Base-by-base conservation (phyloP, 1,140 invertebrate species). In the Eupristina koningsbergeri region DNA sequence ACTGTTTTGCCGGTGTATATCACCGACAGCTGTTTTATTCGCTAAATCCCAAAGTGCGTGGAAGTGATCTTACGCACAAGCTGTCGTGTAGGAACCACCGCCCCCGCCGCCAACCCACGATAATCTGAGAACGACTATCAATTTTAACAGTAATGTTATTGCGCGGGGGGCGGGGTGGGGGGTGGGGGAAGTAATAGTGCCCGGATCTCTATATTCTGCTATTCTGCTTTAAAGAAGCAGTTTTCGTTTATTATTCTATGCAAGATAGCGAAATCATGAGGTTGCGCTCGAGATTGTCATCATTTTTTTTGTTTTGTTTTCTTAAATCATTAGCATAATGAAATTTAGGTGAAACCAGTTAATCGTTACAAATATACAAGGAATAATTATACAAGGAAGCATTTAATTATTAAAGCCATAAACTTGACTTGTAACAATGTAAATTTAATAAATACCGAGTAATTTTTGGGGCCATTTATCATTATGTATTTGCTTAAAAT, bases 21-120 rank as follows among this genome's bases (percentile, higher is more conserved):
- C 29, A 29, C 41, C 9, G n/a, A 34, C 45, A 53, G 41, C 73
- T 53, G 73, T 53, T 74, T 45, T 50, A 75, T 75, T 75, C 11
- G 75, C 53, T 34, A 19, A 34, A 34, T 36, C 15, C 64, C 3
- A 34, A 36, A 34, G 2, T 36, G 64, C 64, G 64, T 36, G 34
- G 64, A 34, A 67, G 64, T 34, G 17, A n/a, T 36, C 36, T 67
- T 6, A 67, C 31, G 31, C 19, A 15, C n/a, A n/a, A n/a, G n/a
- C n/a, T n/a, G n/a, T n/a, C n/a, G n/a, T n/a, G n/a, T n/a, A n/a
- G n/a, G n/a, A n/a, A n/a, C n/a, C n/a, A n/a, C n/a, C n/a, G n/a
- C n/a, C n/a, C n/a, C n/a, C n/a, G n/a, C n/a, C n/a, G n/a, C n/a
- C n/a, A n/a, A n/a, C n/a, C n/a, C n/a, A n/a, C n/a, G n/a, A n/a